These are phyloP conservation scores for Xenentodon cancila DNA, from an alignment of 2,797 vertebrate species.

Conservation along the genomic window DNA sequence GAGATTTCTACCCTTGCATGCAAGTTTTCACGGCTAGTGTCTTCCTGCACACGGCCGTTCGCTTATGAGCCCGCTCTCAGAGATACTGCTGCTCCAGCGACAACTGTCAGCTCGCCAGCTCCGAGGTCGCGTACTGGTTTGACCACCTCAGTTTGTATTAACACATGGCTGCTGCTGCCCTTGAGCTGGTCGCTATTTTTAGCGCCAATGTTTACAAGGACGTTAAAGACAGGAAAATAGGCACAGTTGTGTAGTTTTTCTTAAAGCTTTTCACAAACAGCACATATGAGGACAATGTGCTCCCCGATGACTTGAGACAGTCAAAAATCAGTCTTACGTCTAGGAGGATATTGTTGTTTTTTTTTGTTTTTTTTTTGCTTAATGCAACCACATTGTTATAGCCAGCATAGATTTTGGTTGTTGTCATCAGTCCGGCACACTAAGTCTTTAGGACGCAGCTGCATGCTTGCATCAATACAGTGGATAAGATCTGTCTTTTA, in stretches of 20 bases:
- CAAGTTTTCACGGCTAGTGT: slow-evolving; percentile 28
- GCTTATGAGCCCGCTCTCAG: slow-evolving; percentile 10
- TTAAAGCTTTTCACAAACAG: slow-evolving; percentile 22
- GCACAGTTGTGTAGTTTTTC: slow-evolving; percentile 16
- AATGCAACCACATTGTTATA: slow-evolving; percentile 21
- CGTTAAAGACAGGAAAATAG: slow-evolving; percentile 44
- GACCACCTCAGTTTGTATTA: slow-evolving; percentile 66
- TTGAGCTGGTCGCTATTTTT: slow-evolving; percentile 74
- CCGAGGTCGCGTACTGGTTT: slow-evolving; percentile 69
- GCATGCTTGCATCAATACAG: slow-evolving; percentile 14
- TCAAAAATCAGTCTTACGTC: neutral
- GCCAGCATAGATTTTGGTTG: slow-evolving; percentile 12
- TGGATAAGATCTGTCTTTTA: slow-evolving; percentile 57
- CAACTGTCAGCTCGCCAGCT: slow-evolving; percentile 53
- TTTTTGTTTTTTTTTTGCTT: slow-evolving; percentile 15
- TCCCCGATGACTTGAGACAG: neutral
- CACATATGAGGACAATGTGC: neutral
- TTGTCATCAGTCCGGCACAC: slow-evolving; percentile 23
- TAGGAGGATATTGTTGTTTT: neutral
- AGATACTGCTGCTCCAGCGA: slow-evolving; percentile 35
- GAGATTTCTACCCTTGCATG: slow-evolving; percentile 38
- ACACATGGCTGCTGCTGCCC: slow-evolving; percentile 60
- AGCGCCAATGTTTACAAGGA: slow-evolving; percentile 67
- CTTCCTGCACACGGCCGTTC: slow-evolving; percentile 23
- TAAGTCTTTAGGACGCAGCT: slow-evolving; percentile 26